Conservation (phyloP, 2,888 invertebrate species). For the Trachelus iudaicus region DNA sequence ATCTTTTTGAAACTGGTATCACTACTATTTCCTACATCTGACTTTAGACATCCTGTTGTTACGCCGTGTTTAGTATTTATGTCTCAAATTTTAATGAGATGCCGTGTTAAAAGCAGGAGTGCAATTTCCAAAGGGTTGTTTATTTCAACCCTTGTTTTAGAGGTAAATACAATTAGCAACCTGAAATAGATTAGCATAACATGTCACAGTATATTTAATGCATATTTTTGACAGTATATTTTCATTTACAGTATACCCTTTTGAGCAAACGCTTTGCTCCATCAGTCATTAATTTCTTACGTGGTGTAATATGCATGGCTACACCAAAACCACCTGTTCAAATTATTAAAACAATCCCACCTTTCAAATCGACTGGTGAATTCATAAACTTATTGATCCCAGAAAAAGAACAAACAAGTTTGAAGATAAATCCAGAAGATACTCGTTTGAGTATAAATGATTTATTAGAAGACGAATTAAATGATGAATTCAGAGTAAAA, state of each 20-base stretch:
- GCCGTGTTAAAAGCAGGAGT: slow-evolving; percentile 72
- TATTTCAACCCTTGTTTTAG: slow-evolving; percentile 77
- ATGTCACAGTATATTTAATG: background rate
- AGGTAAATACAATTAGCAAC: slow-evolving; percentile 67
- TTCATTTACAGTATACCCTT: slow-evolving; percentile 73
- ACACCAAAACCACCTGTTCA: slow-evolving; percentile 72
- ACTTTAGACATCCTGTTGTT: slow-evolving; percentile 79
- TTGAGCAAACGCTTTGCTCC: slow-evolving; percentile 86
- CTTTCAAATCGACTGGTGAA: slow-evolving; percentile 72
- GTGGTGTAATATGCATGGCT: slow-evolving; percentile 79
- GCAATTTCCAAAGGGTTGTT: slow-evolving; percentile 85
- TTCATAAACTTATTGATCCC: slow-evolving; percentile 72
- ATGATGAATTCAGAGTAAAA: slow-evolving; percentile 75
- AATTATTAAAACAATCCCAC: slow-evolving; percentile 74
- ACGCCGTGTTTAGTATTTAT: slow-evolving; percentile 77
- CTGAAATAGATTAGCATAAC: background rate
- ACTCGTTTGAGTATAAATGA: slow-evolving; percentile 70
- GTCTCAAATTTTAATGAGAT: slow-evolving; percentile 78
- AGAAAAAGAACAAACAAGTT: slow-evolving; percentile 64
- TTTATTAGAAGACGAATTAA: slow-evolving; percentile 68
- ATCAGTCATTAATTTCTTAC: slow-evolving; percentile 81
- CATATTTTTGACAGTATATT: slow-evolving; percentile 14
- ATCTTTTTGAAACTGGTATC: slow-evolving; percentile 86
- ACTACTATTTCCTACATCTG: slow-evolving; percentile 88
- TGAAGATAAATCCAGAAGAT: slow-evolving; percentile 52